Evolutionary conservation across 2,888 invertebrate species (phyloP).

Genomic region (Urechis unicinctus): DNA sequence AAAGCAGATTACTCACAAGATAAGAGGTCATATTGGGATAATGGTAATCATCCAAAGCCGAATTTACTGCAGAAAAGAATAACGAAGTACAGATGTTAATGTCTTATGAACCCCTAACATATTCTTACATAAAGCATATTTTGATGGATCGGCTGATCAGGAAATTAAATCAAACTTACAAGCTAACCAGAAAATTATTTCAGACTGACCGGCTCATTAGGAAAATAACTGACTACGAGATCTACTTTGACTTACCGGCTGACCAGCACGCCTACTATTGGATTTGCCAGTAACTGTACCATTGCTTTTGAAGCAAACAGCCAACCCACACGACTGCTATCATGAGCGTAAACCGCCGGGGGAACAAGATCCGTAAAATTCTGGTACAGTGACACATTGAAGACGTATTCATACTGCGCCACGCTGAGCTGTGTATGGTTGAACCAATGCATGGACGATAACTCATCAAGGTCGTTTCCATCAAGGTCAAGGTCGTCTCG

Average conservation of each 20-base stretch:
- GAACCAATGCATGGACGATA: background rate
- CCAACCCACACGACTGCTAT: constrained; percentile 32
- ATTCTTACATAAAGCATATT: too few species aligned
- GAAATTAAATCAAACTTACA: too few species aligned
- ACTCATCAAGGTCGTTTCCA: background rate
- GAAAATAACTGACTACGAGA: too few species aligned
- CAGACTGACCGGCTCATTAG: too few species aligned
- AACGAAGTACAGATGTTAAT: too few species aligned
- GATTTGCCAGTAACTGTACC: constrained; percentile 71
- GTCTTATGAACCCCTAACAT: too few species aligned
- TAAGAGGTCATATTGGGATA: too few species aligned
- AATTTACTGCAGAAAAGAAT: too few species aligned
- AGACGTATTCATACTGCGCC: background rate
- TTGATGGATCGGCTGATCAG: too few species aligned
- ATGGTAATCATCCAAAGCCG: too few species aligned
- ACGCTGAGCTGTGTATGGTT: background rate
- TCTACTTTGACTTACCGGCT: constrained; percentile 38
- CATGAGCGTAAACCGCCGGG: constrained; percentile 2
- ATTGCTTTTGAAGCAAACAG: constrained; percentile 68
- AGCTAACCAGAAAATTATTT: too few species aligned
- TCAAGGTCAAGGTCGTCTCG: background rate
- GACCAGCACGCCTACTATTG: constrained; percentile 66
- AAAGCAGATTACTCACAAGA: too few species aligned
- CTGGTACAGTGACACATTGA: background rate
- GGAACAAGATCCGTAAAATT: background rate